These are phyloP conservation scores for Tetheella fluctuosa DNA, from an alignment of 2,888 invertebrate species.

Conservation along the genomic window DNA sequence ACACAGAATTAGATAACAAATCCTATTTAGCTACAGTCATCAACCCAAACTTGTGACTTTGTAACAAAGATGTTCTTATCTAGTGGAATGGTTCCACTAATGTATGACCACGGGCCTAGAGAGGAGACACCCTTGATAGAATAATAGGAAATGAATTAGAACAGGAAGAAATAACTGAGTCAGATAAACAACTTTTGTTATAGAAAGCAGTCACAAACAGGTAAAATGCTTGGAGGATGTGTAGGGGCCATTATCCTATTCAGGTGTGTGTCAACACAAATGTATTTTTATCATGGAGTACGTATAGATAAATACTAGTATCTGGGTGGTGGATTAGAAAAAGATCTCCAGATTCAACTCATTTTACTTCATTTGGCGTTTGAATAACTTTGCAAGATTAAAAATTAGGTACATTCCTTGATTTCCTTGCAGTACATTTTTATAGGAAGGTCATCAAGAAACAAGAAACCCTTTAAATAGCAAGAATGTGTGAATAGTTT, in stretches of 20 bases:
- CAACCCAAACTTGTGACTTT: too few relatives aligned
- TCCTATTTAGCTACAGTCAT: background rate
- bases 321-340: too few relatives aligned
- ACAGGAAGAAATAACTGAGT: background rate
- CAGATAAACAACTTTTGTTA: background rate
- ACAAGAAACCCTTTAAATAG: too few relatives aligned
- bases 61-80: background rate
- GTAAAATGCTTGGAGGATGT: background rate
- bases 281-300: too few relatives aligned
- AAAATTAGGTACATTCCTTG: too few relatives aligned
- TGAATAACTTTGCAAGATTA: too few relatives aligned
- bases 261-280: background rate
- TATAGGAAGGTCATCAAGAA: too few relatives aligned
- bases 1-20: background rate
- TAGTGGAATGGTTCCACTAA: background rate
- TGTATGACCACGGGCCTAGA: background rate
- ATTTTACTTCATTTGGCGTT: too few relatives aligned
- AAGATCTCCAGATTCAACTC: too few relatives aligned
- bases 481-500: too few relatives aligned
- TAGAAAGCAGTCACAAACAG: background rate
- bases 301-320: too few relatives aligned
- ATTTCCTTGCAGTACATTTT: too few relatives aligned
- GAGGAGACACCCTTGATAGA: background rate
- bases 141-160: slow-evolving; percentile 7
- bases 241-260: background rate